Evolutionary conservation across 2,888 invertebrate genomes (phyloP).

Genomic region (Allygus modestus): DNA sequence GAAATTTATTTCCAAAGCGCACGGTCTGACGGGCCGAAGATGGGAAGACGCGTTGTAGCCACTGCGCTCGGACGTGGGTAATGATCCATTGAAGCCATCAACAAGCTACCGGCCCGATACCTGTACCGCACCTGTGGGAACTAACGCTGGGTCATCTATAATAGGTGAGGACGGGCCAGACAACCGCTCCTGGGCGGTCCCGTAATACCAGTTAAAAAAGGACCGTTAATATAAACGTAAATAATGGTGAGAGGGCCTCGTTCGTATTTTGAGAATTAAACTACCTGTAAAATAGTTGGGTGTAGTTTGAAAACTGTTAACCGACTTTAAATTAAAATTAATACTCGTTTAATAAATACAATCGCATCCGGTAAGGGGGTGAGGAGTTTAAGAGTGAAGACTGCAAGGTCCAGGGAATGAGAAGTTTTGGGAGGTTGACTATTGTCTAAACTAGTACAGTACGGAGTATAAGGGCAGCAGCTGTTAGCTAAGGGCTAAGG

Average conservation of each 20-base stretch:
- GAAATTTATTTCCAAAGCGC: no score
- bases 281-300: background rate
- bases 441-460: no score
- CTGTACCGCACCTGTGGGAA: background rate
- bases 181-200: background rate
- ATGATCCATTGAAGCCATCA: background rate
- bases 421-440: no score
- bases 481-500: no score
- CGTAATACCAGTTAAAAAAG: background rate
- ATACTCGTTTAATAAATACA: no score
- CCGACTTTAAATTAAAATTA: no score
- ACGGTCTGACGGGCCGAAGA: background rate
- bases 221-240: slow-evolving; percentile 21
- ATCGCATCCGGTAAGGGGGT: no score
- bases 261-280: no score
- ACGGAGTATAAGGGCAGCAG: no score
- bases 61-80: background rate
- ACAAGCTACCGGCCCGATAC: background rate
- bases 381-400: no score
- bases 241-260: background rate
- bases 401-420: no score
- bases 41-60: background rate
- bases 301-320: no score
- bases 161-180: background rate
- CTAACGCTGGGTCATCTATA: background rate